phyloP scores from a whole-genome alignment of 2,888 invertebrate genomes.

The Nematopogon swammerdamellus region DNA sequence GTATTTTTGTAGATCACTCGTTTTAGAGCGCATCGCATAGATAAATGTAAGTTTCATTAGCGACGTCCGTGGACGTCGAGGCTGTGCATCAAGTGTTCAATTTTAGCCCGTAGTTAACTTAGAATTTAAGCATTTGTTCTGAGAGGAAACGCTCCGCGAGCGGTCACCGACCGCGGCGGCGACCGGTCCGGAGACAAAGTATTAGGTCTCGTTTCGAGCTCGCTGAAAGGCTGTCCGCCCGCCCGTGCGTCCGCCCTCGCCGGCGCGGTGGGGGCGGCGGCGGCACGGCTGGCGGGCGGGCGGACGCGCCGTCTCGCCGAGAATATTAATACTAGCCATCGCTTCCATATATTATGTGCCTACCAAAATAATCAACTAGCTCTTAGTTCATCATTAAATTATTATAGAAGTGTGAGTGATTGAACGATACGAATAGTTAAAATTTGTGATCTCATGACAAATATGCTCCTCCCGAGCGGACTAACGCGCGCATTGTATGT shows the following conservation, averaged over 20 bases:
- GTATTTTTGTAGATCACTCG: constrained; percentile 33
- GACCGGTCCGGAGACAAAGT: no score
- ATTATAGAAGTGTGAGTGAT: neutral
- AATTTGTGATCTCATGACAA: neutral
- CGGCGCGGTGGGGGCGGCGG: neutral
- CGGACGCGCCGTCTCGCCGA: no score
- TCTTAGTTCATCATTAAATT: neutral
- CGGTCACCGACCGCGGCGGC: no score
- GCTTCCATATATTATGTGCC: neutral
- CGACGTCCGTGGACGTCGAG: constrained; percentile 38
- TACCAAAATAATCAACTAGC: neutral
- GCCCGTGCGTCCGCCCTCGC: neutral
- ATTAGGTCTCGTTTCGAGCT: no score
- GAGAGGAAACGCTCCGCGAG: neutral
- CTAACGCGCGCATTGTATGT: neutral
- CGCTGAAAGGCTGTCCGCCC: no score
- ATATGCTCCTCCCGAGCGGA: neutral
- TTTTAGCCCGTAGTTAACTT: constrained; percentile 17
- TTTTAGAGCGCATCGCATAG: constrained; percentile 52
- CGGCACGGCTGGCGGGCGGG: neutral
- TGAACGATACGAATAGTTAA: neutral
- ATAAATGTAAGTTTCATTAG: constrained; percentile 39
- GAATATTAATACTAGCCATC: neutral
- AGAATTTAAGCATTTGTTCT: constrained; percentile 2
- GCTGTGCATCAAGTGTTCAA: constrained; percentile 57